Evolutionary conservation across 2,113 vertebrate genomes (phyloP), one percentile per base, ranked within the genome.

Genomic region (Hyperoodon ampullatus): DNA sequence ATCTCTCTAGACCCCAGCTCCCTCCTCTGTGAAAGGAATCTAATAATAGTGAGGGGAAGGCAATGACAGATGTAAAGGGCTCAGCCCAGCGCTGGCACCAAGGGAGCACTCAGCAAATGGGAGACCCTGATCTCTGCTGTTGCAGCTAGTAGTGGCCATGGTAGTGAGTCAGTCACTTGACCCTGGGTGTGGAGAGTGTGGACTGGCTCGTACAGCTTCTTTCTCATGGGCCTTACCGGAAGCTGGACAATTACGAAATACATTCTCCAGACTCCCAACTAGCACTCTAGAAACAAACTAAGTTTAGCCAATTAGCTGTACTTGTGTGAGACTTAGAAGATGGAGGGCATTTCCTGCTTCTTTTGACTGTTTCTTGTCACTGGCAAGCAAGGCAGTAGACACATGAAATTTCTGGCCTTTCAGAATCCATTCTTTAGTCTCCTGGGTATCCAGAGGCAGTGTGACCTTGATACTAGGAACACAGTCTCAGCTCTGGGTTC

Each of bases 101-200:
- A 61, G 26, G 35, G 33, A 53, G 33, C 5, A 3, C 28, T 63
- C 16, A 6, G 70, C 24, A 50, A 71, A 65, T 28, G 3, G 50
- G 24, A 77, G 24, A 4, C 72, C 23, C 5, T 26, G 23, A 30
- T 21, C 15, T 30, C 58, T 50, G 63, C 13, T 58, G 7, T 21
- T 18, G 28, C 18, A 53, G 28, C 33, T 33, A 2, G 21, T 66
- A 0, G 0, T 50, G 14, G 23, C 23, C 4, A 1, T 18, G 35
- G n/a, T 8, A 35, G 47, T 8, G 13, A 66, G 21, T 1, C 1
- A 23, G 8, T 18, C 50, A 8, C 30, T 23, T 65, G 33, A 24
- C 35, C 53, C 8, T 6, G 11, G 8, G 13, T 28, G 50, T 66
- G 44, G 30, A 23, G 21, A 42, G 15, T 42, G 28, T 61, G 15